Evolutionary conservation across 2,797 vertebrate genomes (phyloP), one percentile per base, ranked within the genome.

Genomic region (Delichon dasypus): DNA sequence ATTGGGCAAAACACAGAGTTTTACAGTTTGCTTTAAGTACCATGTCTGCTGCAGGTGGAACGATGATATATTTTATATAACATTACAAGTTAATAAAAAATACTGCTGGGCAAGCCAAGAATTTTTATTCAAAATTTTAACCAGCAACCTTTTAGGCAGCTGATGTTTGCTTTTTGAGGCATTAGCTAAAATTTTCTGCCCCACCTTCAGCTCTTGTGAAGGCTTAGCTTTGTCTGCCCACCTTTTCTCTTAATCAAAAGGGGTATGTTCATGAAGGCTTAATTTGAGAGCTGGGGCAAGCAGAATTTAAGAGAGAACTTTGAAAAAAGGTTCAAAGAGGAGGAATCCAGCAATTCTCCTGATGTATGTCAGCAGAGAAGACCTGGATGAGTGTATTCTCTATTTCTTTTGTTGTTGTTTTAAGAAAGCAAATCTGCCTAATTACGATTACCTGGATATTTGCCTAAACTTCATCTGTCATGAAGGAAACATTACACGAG

Each of bases 261-360:
- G 29, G 9, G 4, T 61, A 71, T 8, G 20, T 57, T 94, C 50
- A 58, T 18, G 38, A 92, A 78, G 47, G 27, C 60, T 93, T 94
- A 94, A 92, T 77, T 57, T 62, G 91, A 90, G 73, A 57, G 67
- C 42, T 94, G 64, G 75, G 83, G 79, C 55, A 92, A 77, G 53
- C 32, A 89, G 45, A 92, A 82, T 16, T 81, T 85, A 84, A 90
- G 84, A 79, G 0, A 85, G 67, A 88, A 93, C 65, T 74, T 89
- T 93, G 77, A 85, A 87, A 83, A 95, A 95, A 88, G 53, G 74
- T 95, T 94, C 96, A 97, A 95, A 96, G 90, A 85, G 57, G 91
- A 90, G 55, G 27, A 75, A 96, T 89, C 89, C 90, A 94, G 58
- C 38, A 78, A 76, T 95, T 89, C 85, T 93, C 67, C 54, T 95